Conservation (phyloP, 2,888 invertebrate species). For the Diplolepis rosae region DNA sequence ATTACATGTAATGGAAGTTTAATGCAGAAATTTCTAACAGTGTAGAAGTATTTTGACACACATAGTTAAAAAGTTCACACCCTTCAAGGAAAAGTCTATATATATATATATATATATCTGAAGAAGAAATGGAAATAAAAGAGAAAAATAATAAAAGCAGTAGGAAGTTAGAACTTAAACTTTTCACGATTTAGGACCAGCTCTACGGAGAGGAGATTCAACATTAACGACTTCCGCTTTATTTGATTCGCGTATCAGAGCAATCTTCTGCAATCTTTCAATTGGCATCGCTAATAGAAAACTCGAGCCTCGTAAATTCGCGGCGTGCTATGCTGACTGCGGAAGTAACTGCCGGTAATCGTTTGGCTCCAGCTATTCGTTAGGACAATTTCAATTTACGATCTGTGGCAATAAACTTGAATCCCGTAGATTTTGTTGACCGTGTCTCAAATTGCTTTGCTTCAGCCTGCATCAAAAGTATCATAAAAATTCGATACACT, state of each 20-base stretch:
- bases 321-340: neutral
- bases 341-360: slow-evolving; percentile 11
- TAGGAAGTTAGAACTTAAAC: slow-evolving; percentile 3
- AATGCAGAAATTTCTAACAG: too few species aligned
- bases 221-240: slow-evolving; percentile 17
- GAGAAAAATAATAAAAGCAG: too few species aligned
- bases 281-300: slow-evolving; percentile 10
- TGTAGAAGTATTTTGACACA: too few species aligned
- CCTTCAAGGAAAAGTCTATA: too few species aligned
- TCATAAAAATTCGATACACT: too few species aligned
- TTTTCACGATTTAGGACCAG: neutral
- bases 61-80: too few species aligned
- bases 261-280: slow-evolving; percentile 24
- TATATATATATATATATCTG: too few species aligned
- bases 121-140: too few species aligned
- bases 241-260: slow-evolving; percentile 20
- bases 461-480: neutral
- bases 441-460: neutral
- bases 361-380: slow-evolving; percentile 11
- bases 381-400: slow-evolving; percentile 11
- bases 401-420: neutral
- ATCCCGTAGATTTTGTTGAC: slow-evolving; percentile 1
- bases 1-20: too few species aligned
- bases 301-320: slow-evolving; percentile 20
- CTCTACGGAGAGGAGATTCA: neutral